phyloP scores from a whole-genome alignment of 2,888 invertebrate genomes.

The Parascotia fuliginaria region DNA sequence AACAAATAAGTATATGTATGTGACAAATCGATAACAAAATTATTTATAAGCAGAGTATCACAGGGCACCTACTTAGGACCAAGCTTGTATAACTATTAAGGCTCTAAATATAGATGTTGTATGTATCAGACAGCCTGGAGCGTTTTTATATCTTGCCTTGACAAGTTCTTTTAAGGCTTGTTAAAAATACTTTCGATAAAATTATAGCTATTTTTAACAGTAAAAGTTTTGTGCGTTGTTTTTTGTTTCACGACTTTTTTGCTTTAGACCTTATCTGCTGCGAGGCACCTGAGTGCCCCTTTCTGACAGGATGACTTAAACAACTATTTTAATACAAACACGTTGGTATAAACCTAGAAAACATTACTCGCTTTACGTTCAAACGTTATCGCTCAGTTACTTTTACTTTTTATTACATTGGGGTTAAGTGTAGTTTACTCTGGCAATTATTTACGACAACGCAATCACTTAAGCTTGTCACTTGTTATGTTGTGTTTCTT shows the following conservation, averaged over 20 bases:
- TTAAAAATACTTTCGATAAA: slow-evolving; percentile 11
- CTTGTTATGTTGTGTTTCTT: no score
- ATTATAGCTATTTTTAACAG: background rate
- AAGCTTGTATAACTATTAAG: background rate
- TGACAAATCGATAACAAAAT: slow-evolving; percentile 25
- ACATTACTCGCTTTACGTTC: background rate
- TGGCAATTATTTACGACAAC: background rate
- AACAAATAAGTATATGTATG: background rate
- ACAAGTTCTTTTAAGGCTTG: slow-evolving; percentile 7
- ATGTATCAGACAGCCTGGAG: slow-evolving; percentile 27
- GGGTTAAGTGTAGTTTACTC: background rate
- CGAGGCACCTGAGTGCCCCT: background rate
- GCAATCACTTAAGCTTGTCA: no score
- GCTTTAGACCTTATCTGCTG: background rate
- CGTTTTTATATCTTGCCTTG: slow-evolving; percentile 22
- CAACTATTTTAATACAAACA: background rate
- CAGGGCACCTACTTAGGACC: background rate
- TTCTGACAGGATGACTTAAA: slow-evolving; percentile 23
- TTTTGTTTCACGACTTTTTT: slow-evolving; percentile 3
- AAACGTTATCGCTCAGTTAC: background rate
- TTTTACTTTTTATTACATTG: background rate
- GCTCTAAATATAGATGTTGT: slow-evolving; percentile 3
- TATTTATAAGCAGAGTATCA: slow-evolving; percentile 19
- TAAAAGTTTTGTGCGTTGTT: background rate
- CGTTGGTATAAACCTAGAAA: background rate